Evolutionary conservation across 1,140 invertebrate genomes (phyloP), one percentile per base, ranked within the genome.

Genomic region (Philotrypesis tridentata): DNA sequence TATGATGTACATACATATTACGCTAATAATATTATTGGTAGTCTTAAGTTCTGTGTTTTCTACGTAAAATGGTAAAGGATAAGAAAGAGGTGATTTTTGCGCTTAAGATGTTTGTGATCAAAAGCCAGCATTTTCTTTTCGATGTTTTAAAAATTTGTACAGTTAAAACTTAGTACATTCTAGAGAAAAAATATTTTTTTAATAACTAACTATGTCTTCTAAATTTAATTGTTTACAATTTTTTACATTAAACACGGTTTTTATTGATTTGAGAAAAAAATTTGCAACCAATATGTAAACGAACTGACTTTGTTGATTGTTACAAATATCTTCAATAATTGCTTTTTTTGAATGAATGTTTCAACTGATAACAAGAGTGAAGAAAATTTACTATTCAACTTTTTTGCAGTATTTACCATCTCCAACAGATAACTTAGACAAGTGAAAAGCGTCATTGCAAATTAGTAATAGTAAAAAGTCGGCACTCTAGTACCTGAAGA

Each of bases 11-110:
- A 76, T 74, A 82, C 9, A n/a, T n/a, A n/a, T 70, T 74, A 74
- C 74, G 60, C 48, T 61, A 76, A 82, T 82, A 82, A 81, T 55
- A 55, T 65, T 81, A 81, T 77, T 12, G 60, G 68, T 82, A 82
- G 43, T 27, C 43, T 9, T 78, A 78, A 43, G 40, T 68, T 72
- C 33, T 82, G 74, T 72, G 37, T 77, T 82, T 73, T 43, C 60
- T 68, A 75, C 63, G 14, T 72, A 78, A 82, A 76, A 17, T 43
- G 68, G 37, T 71, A 71, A 71, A 40, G 33, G 31, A 37, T 71
- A 78, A 43, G 60, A 9, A 33, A 29, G 17, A 70, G 37, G 61
- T 29, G 48, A 73, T 29, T 67, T 43, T 68, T 70, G 65, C 43
- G 65, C 21, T 43, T 25, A 43, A 68, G 17, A 48, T 73, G 14